Conservation (phyloP, 2,888 invertebrate genomes). For the Oxycera nigricornis region DNA sequence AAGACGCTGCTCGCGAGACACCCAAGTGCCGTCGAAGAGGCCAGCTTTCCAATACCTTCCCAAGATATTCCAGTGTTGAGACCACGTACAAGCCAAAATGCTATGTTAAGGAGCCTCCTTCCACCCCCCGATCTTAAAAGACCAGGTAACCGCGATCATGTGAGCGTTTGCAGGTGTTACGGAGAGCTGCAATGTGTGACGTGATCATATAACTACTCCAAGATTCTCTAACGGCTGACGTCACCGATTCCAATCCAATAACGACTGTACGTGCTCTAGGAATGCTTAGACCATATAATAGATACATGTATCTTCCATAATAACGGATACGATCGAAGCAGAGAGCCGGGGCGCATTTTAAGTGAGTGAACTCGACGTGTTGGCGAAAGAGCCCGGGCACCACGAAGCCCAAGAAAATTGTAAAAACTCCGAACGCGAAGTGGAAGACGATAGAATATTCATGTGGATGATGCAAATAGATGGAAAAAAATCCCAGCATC, state of each 20-base stretch:
- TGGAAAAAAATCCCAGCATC: neutral
- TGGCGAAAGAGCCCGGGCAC: constrained; percentile 1
- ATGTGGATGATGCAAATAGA: neutral
- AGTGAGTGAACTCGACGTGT: neutral
- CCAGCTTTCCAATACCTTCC: constrained; percentile 10
- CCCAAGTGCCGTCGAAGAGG: constrained; percentile 13
- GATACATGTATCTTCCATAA: neutral
- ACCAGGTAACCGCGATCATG: constrained; percentile 1
- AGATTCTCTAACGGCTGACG: constrained; percentile 3
- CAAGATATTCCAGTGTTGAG: constrained; percentile 16
- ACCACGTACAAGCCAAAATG: neutral
- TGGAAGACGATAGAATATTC: neutral
- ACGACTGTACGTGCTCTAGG: constrained; percentile 7
- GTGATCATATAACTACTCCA: neutral
- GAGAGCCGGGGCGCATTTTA: neutral
- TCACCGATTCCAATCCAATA: constrained; percentile 17
- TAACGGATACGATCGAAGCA: constrained; percentile 20
- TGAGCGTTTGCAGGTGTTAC: constrained; percentile 7
- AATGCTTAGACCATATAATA: constrained; percentile 12
- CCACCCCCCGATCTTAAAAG: neutral
- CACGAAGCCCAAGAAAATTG: neutral
- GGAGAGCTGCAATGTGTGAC: neutral
- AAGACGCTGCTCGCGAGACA: constrained; percentile 25
- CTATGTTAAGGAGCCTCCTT: no score
- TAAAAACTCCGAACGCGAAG: neutral